phyloP scores from a whole-genome alignment of 2,797 vertebrate genomes.

The Linurgus olivaceus region DNA sequence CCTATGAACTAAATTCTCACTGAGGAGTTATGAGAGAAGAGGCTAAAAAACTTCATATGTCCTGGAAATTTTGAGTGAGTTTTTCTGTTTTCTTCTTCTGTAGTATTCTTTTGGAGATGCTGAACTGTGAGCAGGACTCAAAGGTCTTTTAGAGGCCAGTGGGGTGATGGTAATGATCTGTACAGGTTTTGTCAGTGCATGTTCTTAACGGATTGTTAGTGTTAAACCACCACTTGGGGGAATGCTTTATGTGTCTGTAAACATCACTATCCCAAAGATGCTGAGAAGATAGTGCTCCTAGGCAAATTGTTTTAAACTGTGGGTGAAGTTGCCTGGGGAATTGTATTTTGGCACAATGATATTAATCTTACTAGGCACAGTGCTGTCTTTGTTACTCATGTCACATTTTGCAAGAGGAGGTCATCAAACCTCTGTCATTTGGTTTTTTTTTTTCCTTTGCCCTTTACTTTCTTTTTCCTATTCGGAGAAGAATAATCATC shows the following conservation, averaged over 20 bases:
- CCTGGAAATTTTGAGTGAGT: background rate
- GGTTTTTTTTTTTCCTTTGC: rapidly evolving
- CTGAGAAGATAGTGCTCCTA: background rate
- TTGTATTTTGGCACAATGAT: background rate
- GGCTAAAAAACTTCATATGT: background rate
- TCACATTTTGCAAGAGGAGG: background rate
- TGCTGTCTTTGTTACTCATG: background rate
- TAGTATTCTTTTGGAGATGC: background rate
- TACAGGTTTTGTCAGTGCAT: slow-evolving; percentile 24
- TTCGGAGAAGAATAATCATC: background rate
- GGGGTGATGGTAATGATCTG: background rate
- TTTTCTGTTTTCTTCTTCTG: background rate
- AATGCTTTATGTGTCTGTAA: slow-evolving; percentile 5
- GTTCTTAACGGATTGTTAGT: background rate
- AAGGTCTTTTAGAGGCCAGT: background rate
- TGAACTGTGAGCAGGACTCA: background rate
- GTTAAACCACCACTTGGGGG: background rate
- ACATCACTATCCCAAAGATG: background rate
- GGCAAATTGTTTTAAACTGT: background rate
- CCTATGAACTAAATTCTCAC: background rate
- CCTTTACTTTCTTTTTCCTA: background rate
- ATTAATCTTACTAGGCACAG: background rate
- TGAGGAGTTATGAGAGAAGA: background rate
- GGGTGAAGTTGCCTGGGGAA: background rate
- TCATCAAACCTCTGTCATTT: background rate